Percentiles rank a stretch among this genome's conserved stretches.
phyloP scores from a whole-genome alignment of 2,888 invertebrate species.

The Lasioglossum figueresi region DNA sequence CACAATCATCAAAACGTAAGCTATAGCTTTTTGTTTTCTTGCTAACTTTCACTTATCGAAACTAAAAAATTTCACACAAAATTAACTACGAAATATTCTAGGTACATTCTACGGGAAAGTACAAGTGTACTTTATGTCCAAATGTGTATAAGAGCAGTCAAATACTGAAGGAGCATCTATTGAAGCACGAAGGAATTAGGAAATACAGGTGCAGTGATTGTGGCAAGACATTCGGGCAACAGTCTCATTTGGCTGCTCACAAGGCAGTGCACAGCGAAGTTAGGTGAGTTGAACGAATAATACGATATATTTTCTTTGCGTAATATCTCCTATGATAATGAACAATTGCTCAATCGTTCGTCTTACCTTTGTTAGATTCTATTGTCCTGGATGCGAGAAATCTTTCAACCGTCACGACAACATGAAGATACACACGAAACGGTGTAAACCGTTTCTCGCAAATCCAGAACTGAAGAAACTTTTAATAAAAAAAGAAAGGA shows the following conservation, averaged over 20 bases:
- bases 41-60: neutral
- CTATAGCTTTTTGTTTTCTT: neutral
- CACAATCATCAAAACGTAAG: conserved; percentile 77
- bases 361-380: conserved; percentile 65
- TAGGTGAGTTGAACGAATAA: conserved; percentile 58
- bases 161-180: conserved; percentile 76
- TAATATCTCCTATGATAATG: neutral
- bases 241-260: conserved; percentile 79
- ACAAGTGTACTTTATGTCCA: conserved; percentile 74
- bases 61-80: neutral
- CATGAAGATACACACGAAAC: conserved; percentile 79
- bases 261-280: conserved; percentile 78
- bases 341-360: neutral
- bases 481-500: conserved; percentile 58
- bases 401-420: conserved; percentile 79
- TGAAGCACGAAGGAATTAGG: conserved; percentile 78
- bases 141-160: conserved; percentile 78
- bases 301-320: neutral
- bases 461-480: conserved; percentile 72
- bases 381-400: conserved; percentile 77
- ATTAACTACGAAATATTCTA: conserved; percentile 42
- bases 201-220: conserved; percentile 77
- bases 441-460: conserved; percentile 72
- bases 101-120: conserved; percentile 77
- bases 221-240: conserved; percentile 76